phyloP scores from a whole-genome alignment of 2,888 invertebrate genomes.

The Hyles lineata region DNA sequence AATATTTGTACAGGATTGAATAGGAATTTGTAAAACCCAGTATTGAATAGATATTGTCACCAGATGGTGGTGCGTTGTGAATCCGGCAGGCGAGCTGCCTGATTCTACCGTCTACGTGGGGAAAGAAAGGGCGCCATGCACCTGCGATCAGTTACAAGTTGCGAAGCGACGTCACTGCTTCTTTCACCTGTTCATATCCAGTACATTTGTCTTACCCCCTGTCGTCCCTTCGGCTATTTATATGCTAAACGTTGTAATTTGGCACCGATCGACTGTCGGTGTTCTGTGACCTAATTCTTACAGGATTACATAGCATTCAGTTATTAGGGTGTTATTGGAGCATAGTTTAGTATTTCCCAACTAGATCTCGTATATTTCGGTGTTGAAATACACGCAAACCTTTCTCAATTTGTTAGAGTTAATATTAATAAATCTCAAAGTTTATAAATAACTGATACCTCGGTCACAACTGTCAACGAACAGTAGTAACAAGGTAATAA shows the following conservation, averaged over 20 bases:
- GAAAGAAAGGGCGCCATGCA: conserved; percentile 25
- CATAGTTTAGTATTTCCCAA: not conserved
- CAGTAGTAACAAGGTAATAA: too few relatives aligned
- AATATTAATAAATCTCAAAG: not conserved
- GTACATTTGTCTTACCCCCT: conserved; percentile 21
- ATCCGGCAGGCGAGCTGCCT: conserved; percentile 14
- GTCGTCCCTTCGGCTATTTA: conserved; percentile 20
- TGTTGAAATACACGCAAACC: too few relatives aligned
- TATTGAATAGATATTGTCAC: not conserved
- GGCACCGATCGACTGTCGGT: conserved; percentile 24
- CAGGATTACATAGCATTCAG: conserved; percentile 11
- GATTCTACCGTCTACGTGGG: not conserved
- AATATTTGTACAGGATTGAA: not conserved
- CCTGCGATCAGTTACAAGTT: conserved; percentile 25
- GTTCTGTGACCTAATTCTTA: conserved; percentile 23
- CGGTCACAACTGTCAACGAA: not conserved
- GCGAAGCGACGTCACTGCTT: conserved; percentile 19
- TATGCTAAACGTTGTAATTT: conserved; percentile 26
- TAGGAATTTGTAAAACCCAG: not conserved
- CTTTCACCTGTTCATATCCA: conserved; percentile 26
- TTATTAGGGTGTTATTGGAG: not conserved
- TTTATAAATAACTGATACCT: not conserved
- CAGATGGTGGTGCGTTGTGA: conserved; percentile 42
- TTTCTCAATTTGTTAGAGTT: not conserved
- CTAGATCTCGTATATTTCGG: too few relatives aligned